These are phyloP conservation scores for Leiothrix lutea DNA, from an alignment of 2,113 vertebrate genomes.

Conservation along the genomic window DNA sequence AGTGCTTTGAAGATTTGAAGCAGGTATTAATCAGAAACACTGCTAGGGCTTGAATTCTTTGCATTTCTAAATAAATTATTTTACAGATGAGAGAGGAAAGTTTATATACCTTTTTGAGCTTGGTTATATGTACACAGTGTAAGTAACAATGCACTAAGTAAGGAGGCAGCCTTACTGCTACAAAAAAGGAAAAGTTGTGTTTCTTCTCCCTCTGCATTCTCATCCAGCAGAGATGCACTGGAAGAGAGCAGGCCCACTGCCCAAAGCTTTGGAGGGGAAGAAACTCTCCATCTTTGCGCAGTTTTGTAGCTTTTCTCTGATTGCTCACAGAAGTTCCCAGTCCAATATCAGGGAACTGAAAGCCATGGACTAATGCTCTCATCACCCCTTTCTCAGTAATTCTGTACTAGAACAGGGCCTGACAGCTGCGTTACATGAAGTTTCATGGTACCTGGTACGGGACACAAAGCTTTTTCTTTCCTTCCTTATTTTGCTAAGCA, in stretches of 20 bases:
- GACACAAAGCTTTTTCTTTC: neutral
- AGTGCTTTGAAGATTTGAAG: neutral
- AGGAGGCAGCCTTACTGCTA: neutral
- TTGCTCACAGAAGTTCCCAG: neutral
- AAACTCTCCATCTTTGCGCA: neutral
- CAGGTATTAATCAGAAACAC: neutral
- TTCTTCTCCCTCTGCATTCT: neutral
- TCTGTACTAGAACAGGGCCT: neutral
- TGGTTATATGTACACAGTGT: neutral
- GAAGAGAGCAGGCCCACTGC: neutral
- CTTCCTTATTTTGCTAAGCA: neutral
- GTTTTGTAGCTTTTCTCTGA: neutral
- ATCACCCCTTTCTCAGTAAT: neutral
- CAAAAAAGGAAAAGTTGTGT: neutral
- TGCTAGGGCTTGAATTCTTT: neutral
- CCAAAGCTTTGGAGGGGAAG: neutral
- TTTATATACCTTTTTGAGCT: neutral
- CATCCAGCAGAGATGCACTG: neutral
- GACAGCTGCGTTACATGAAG: neutral
- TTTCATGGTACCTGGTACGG: fast-evolving
- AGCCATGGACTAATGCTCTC: neutral
- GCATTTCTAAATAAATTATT: neutral
- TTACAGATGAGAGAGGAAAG: neutral
- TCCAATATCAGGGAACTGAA: neutral
- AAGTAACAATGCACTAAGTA: neutral